Evolutionary conservation across 2,888 invertebrate genomes (phyloP).

Genomic region (Chrysomela aeneicollis): DNA sequence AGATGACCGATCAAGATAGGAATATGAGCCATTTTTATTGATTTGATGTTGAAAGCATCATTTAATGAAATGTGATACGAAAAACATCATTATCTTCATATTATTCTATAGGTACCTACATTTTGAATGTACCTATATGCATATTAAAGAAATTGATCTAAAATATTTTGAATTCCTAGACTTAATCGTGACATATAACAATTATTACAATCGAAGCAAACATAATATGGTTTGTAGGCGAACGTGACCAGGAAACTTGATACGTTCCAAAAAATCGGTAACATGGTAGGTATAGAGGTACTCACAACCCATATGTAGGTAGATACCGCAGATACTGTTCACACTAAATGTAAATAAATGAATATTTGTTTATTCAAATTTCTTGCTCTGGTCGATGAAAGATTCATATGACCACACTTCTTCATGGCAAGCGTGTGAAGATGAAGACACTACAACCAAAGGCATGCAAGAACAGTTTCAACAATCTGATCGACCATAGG

Average conservation of each 20-base stretch:
- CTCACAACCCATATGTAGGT: not conserved
- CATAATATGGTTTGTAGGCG: not conserved
- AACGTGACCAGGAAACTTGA: constrained; percentile 7
- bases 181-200: constrained; percentile 1
- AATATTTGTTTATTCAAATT: constrained; percentile 1
- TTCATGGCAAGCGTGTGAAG: not conserved
- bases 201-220: constrained; percentile 2
- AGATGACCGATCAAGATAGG: no score
- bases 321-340: not conserved
- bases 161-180: not conserved
- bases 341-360: not conserved
- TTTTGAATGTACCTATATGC: no score
- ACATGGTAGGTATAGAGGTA: not conserved
- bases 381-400: not conserved
- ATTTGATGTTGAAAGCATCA: no score
- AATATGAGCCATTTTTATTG: no score
- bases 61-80: no score
- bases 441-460: not conserved
- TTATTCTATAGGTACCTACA: no score
- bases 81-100: no score
- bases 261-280: not conserved
- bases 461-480: not conserved
- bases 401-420: not conserved
- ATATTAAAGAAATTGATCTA: not conserved
- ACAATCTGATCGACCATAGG: no score